Conservation (phyloP, 2,113 vertebrate genomes). For the Hippocampus guttulatus region DNA sequence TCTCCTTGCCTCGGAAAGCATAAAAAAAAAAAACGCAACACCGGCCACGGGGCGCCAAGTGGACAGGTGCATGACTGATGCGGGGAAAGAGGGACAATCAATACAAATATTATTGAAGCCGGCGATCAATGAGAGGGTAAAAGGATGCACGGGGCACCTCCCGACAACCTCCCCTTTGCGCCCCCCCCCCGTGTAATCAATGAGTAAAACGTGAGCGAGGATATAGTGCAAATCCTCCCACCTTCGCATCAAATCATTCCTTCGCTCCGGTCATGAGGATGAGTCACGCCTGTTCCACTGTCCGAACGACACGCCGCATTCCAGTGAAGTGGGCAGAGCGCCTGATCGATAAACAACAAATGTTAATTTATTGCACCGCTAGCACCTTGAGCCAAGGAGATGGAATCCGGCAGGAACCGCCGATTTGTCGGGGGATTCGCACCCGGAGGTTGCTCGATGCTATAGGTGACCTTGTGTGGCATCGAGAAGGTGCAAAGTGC, state of each 20-base stretch:
- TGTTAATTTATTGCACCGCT: slow-evolving; percentile 36
- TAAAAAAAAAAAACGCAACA: background rate
- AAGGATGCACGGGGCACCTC: slow-evolving; percentile 39
- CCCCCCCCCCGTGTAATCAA: slow-evolving; percentile 19
- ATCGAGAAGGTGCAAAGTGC: background rate
- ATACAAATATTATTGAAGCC: slow-evolving; percentile 49
- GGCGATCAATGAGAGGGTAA: slow-evolving; percentile 46
- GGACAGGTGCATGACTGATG: slow-evolving; percentile 49
- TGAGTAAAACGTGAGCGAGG: slow-evolving; percentile 15
- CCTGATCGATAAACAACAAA: slow-evolving; percentile 45
- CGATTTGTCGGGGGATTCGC: slow-evolving; percentile 28
- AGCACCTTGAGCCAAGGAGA: slow-evolving; percentile 21
- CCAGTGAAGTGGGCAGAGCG: slow-evolving; percentile 17
- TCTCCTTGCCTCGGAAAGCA: slow-evolving; percentile 11
- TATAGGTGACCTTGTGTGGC: slow-evolving; percentile 20
- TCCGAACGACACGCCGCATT: slow-evolving; percentile 19
- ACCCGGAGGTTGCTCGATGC: slow-evolving; percentile 11
- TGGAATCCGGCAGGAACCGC: slow-evolving; percentile 15
- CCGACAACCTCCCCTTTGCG: slow-evolving; percentile 14
- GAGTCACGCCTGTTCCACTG: slow-evolving; percentile 3
- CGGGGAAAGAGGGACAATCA: slow-evolving; percentile 47
- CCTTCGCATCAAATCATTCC: slow-evolving; percentile 3
- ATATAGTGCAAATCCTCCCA: background rate
- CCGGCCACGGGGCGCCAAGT: slow-evolving; percentile 17
- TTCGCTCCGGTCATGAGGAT: slow-evolving; percentile 4